Base-by-base conservation (phyloP, 2,797 vertebrate species). In the Chelmon rostratus region DNA sequence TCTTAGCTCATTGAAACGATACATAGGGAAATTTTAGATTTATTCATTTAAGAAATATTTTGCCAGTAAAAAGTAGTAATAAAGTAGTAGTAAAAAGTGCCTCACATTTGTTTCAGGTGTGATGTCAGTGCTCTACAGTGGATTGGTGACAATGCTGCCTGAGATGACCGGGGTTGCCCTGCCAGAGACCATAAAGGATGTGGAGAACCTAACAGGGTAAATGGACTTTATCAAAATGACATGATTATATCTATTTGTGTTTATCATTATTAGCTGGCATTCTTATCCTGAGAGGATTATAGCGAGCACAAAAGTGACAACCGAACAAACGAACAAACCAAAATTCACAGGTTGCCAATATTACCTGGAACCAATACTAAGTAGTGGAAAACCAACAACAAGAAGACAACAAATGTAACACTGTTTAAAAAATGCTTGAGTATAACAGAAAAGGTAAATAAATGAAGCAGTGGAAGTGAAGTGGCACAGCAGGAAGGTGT, bases 181-280 rank as follows among this genome's bases (percentile, higher is more conserved):
- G 38, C 81, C 85, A 25, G 83, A 87, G 42, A 87, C 82, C 25
- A 52, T 80, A 8, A 79, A 82, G 7, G 74, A 89, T 18, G 78
- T 69, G 23, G 78, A 85, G 54, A 74, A 85, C 76, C 58, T 83
- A 6, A 35, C 1, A 40, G 0, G 82, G 72, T 89, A 56, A 70
- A 63, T 31, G 0, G 10, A 56, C 21, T 49, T 6, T 44, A 31
- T 57, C 40, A 23, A 50, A 57, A 73, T 38, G 2, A 76, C 3
- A 3, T 13, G 4, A 35, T 13, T 8, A 13, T 7, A 42, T 33
- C 5, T 3, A 47, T 40, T 40, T 38, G 18, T 21, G 6, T 58
- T 8, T 12, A 12, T 11, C 7, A 37, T 1, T 13, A 6, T 53
- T 21, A 47, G 3, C 42, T n/a, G 33, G 5, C 19, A 18, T 9